Base-by-base conservation (phyloP, 2,113 vertebrate species). In the Salvelinus alpinus region DNA sequence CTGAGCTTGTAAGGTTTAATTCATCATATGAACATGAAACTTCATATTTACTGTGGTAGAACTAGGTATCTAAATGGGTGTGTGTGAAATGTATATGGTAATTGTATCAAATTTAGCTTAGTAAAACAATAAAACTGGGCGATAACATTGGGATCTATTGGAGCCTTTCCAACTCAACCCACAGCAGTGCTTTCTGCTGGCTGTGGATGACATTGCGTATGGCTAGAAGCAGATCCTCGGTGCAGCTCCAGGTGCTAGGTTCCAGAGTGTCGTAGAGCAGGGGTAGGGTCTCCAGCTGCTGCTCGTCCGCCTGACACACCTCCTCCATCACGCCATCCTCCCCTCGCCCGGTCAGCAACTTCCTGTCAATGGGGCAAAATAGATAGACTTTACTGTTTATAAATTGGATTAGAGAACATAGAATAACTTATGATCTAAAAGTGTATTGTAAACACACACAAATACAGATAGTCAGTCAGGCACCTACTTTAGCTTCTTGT, bases 271-370 rank as follows among this genome's bases (percentile, higher is more conserved):
- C 74, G 86, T 90, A 86, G 57, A 92, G 86, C 84, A 94, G 66
- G 1, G 93, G 92, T n/a, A 94, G 79, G 0, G 80, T 91, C 86
- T 94, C 93, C 78, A 94, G 84, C 87, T 92, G 92, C 76, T 93
- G 84, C 85, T 92, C 92, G 83, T 94, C 93, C 0, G 81, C 80
- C 48, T 91, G 89, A 71, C 91, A 90, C 72, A 87, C 75, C 48
- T 91, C 88, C 75, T 93, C 90, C 91, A 93, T 91, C 3, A 91
- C 75, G 5, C 71, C 74, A 14, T 91, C 88, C 54, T 92, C 91
- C 11, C 85, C 82, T 64, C 84, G 84, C 1, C 86, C 77, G 1
- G 87, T 88, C 18, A 94, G 86, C 78, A 94, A 80, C 85, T 94
- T 94, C 87, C 93, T 94, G 22, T 34, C 57, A 4, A 29, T 12